Percentiles rank a stretch among this genome's conserved stretches.
phyloP scores from a whole-genome alignment of 2,113 vertebrate genomes.

The human (Homo sapiens) region DNA sequence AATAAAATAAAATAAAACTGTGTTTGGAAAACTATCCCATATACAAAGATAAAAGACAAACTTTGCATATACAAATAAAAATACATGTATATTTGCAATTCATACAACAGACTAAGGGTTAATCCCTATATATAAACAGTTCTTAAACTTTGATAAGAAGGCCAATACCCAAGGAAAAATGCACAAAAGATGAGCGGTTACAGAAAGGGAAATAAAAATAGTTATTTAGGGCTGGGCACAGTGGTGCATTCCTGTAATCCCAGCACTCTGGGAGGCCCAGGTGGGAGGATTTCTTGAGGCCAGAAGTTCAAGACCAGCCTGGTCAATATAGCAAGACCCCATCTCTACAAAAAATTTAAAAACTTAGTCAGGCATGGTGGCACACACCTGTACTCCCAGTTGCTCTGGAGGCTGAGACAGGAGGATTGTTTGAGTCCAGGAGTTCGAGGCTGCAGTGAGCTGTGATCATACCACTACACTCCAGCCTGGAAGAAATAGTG shows the following conservation, averaged over 20 bases:
- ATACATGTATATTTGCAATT: not conserved
- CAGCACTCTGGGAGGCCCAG: not conserved
- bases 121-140: not conserved
- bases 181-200: not conserved
- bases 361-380: too few species aligned
- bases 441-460: too few species aligned
- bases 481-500: too few species aligned
- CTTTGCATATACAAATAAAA: not conserved
- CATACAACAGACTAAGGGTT: not conserved
- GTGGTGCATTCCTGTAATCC: not conserved
- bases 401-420: too few species aligned
- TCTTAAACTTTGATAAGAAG: not conserved
- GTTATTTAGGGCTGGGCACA: not conserved
- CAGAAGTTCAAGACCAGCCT: not conserved
- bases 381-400: too few species aligned
- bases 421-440: too few species aligned
- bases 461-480: too few species aligned
- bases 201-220: not conserved
- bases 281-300: not conserved
- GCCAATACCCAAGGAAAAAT: not conserved
- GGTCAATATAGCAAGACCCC: not conserved
- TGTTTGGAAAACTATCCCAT: not conserved
- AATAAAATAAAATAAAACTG: not conserved
- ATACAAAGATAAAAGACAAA: not conserved
- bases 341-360: not conserved